Percentiles rank a stretch among this genome's conserved stretches.
These are phyloP conservation scores for Pseudorhiza aurosa DNA, from an alignment of 30 jellyfish, hydroid and myxozoan genomes.

Conservation along the genomic window DNA sequence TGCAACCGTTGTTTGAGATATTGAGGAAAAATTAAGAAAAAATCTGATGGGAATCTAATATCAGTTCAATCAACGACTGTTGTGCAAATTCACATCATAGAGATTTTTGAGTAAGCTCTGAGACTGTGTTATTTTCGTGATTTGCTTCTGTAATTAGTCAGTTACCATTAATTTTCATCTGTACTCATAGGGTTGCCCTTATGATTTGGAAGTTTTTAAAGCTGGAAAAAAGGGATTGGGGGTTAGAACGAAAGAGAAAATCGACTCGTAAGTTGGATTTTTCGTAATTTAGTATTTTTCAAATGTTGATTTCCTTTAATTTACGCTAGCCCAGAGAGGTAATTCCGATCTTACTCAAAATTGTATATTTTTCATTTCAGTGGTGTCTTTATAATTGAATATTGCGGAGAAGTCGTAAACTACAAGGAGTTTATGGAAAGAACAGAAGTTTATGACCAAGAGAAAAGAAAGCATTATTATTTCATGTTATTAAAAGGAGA, in stretches of 20 bases:
- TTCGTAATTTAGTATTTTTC: neutral
- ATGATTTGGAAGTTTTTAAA: constrained; percentile 74
- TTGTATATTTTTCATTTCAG: constrained; percentile 44
- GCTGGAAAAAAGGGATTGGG: constrained; percentile 99
- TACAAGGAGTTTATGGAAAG: constrained; percentile 85
- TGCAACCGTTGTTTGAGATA: too few relatives aligned
- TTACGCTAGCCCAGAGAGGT: too few relatives aligned
- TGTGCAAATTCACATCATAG: too few relatives aligned
- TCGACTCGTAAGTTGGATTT: constrained; percentile 67
- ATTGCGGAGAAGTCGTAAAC: constrained; percentile 98
- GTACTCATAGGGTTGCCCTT: constrained; percentile 77
- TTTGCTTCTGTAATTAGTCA: too few relatives aligned
- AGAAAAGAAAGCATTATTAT: constrained; percentile 85
- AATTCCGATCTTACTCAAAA: too few relatives aligned
- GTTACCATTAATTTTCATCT: neutral
- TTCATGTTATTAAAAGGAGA: constrained; percentile 93
- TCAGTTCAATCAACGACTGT: too few relatives aligned
- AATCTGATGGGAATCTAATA: too few relatives aligned
- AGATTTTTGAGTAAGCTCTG: too few relatives aligned
- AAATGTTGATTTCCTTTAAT: neutral
- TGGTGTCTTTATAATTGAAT: constrained; percentile 92
- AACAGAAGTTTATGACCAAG: constrained; percentile 84
- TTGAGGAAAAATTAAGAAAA: too few relatives aligned
- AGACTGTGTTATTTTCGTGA: too few relatives aligned
- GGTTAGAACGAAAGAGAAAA: constrained; percentile 62